Percentiles rank a stretch among this genome's conserved stretches.
Conservation (phyloP, 2,113 vertebrate species). For the Mesoclemmys tuberculata region DNA sequence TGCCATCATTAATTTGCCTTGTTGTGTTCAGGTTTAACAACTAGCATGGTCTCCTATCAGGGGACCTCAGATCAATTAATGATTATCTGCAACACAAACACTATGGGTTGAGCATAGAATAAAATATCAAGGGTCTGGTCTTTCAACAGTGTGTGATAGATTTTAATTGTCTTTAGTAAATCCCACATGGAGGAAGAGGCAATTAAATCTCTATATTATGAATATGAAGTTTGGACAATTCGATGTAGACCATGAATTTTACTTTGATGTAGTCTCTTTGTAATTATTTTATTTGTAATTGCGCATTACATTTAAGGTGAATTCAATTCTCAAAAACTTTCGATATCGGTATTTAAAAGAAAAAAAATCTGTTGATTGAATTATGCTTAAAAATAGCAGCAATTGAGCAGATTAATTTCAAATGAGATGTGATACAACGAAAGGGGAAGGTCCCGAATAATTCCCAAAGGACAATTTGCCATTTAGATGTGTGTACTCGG, state of each 20-base stretch:
- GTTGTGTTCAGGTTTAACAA: not conserved
- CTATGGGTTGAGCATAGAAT: not conserved
- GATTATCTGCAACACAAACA: not conserved
- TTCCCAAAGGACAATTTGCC: conserved; percentile 52
- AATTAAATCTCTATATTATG: not conserved
- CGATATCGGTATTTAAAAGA: conserved; percentile 10
- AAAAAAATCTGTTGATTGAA: conserved; percentile 43
- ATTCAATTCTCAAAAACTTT: conserved; percentile 39
- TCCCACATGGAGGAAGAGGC: not conserved
- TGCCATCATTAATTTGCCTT: not conserved
- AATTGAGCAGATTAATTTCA: conserved; percentile 44
- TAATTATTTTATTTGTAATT: conserved; percentile 29
- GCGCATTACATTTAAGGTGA: not conserved
- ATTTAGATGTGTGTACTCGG: conserved; percentile 67
- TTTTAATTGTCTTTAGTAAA: conserved; percentile 2
- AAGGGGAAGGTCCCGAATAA: conserved; percentile 29
- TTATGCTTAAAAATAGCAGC: conserved; percentile 50
- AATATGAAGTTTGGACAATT: not conserved
- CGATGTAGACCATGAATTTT: conserved; percentile 20
- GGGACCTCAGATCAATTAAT: not conserved
- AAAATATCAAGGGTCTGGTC: not conserved
- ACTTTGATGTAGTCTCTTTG: conserved; percentile 50
- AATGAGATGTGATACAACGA: conserved; percentile 32
- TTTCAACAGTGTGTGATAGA: not conserved
- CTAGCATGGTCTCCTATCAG: not conserved